Evolutionary conservation across 1,140 invertebrate genomes (phyloP).

Genomic region (Ceratosolen solmsi): DNA sequence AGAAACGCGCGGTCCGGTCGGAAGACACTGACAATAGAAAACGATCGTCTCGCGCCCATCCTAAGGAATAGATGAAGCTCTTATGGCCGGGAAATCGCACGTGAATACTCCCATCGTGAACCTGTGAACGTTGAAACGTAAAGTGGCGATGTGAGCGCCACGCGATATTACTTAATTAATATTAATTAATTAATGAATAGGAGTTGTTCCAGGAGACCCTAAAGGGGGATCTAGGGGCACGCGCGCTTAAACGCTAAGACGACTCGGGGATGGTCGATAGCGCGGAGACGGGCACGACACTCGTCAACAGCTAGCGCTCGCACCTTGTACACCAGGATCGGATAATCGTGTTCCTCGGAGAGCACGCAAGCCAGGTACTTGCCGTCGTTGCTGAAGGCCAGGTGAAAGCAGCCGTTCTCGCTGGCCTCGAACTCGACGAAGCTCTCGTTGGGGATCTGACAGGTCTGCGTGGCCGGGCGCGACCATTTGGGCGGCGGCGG

Average conservation of each 20-base stretch:
- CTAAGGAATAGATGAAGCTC: slow-evolving; percentile 78
- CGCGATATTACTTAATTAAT: too few relatives aligned
- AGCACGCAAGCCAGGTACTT: slow-evolving; percentile 74
- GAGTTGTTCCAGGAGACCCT: too few relatives aligned
- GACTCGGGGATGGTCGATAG: background rate
- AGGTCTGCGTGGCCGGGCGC: slow-evolving; percentile 75
- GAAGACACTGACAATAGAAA: slow-evolving; percentile 77
- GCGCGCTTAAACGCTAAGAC: background rate
- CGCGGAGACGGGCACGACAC: background rate
- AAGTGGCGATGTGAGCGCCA: too few relatives aligned
- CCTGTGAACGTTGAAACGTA: slow-evolving; percentile 46
- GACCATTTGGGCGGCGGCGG: slow-evolving; percentile 71
- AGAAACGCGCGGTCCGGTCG: slow-evolving; percentile 77
- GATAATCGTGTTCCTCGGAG: slow-evolving; percentile 71
- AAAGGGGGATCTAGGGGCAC: too few relatives aligned
- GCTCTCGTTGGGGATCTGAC: slow-evolving; percentile 77
- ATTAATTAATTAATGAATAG: too few relatives aligned
- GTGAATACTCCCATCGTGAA: slow-evolving; percentile 60
- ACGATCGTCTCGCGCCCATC: slow-evolving; percentile 76
- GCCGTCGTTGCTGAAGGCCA: slow-evolving; percentile 73
- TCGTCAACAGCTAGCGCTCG: background rate
- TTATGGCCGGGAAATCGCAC: slow-evolving; percentile 73
- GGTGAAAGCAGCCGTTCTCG: slow-evolving; percentile 72
- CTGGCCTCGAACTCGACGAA: slow-evolving; percentile 66
- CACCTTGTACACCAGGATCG: slow-evolving; percentile 72